phyloP scores from a whole-genome alignment of 1,140 invertebrate genomes.

The Eciton burchellii region DNA sequence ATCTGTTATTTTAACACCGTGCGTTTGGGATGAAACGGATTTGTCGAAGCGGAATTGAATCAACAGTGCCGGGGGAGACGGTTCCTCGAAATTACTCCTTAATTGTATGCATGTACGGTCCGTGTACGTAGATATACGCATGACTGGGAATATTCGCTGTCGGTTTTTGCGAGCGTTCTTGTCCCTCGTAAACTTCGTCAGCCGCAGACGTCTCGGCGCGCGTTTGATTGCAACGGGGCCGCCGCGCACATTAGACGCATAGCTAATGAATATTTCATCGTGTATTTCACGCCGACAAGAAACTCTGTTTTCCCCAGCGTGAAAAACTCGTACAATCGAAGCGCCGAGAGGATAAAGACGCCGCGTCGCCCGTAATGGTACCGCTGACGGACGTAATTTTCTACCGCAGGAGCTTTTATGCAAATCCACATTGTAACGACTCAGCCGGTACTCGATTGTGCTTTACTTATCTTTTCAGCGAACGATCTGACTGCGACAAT shows the following conservation, averaged over 20 bases:
- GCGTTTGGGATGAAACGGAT: no score
- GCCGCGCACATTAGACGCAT: background rate
- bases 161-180: constrained; percentile 6
- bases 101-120: background rate
- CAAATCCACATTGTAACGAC: background rate
- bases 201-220: background rate
- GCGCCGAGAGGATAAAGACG: background rate
- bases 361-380: background rate
- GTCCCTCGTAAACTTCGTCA: constrained; percentile 32
- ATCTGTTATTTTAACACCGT: no score
- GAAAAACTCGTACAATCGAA: constrained; percentile 18
- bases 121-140: background rate
- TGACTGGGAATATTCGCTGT: background rate
- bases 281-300: background rate
- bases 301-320: background rate
- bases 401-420: background rate
- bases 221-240: constrained; percentile 16
- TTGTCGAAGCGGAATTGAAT: background rate
- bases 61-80: background rate
- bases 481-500: background rate
- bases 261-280: constrained; percentile 37
- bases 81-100: background rate
- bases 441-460: background rate
- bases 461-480: background rate
- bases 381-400: background rate